These are phyloP conservation scores for Drosophila melanosoma DNA, from an alignment of 2,888 invertebrate species.

Conservation along the genomic window DNA sequence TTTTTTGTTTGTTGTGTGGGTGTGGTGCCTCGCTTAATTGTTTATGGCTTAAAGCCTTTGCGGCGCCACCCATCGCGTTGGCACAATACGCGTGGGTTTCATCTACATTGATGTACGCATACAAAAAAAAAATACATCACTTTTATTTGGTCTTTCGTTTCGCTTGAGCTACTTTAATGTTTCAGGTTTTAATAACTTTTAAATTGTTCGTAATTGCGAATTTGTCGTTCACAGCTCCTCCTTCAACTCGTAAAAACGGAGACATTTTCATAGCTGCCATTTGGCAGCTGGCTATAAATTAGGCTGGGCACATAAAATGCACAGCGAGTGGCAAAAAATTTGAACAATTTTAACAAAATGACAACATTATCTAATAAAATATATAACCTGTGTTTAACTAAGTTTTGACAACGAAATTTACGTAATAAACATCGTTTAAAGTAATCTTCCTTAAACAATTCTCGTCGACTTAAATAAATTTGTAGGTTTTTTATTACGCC, in stretches of 20 bases:
- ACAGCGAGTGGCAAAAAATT: conserved; percentile 48
- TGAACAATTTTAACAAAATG: conserved; percentile 33
- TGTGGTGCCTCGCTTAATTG: conserved; percentile 62
- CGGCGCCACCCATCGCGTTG: conserved; percentile 51
- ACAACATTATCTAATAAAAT: not conserved
- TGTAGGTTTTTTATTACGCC: not conserved
- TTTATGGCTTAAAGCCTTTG: conserved; percentile 57
- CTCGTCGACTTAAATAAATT: not conserved
- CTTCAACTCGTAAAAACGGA: not conserved
- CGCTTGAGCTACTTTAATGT: conserved; percentile 47
- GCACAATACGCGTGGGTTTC: conserved; percentile 52
- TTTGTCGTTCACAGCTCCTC: conserved; percentile 27
- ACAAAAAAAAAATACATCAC: conserved; percentile 21
- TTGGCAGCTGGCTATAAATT: conserved; percentile 17
- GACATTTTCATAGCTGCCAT: conserved; percentile 19
- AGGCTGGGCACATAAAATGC: conserved; percentile 41
- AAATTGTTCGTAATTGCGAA: conserved; percentile 74
- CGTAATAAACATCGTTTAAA: not conserved
- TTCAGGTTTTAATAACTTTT: conserved; percentile 71
- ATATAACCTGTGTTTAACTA: not conserved
- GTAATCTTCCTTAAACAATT: not conserved
- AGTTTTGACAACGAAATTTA: not conserved
- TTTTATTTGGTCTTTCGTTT: conserved; percentile 17
- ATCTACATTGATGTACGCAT: conserved; percentile 23
- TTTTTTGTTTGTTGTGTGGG: conserved; percentile 39